Base-by-base conservation (phyloP, 2,888 invertebrate genomes). In the Agrochola macilenta region DNA sequence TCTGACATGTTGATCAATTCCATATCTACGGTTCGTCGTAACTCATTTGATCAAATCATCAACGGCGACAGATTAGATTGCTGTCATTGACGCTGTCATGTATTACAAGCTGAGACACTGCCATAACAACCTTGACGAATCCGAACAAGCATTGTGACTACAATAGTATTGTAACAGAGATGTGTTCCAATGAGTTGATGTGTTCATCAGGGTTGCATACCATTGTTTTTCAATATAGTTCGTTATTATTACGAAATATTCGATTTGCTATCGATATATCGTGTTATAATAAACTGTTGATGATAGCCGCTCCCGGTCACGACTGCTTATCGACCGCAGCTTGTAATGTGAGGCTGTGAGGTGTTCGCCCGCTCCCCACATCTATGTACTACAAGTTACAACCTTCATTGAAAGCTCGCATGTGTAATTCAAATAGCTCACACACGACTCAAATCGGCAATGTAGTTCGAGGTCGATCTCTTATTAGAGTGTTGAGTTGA, bases 401-500 rank as follows among this genome's bases (percentile, higher is more conserved):
- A 88, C 93, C 93, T 92, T 91, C 90, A 88, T 88, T 78, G 82
- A 87, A 82, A 83, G 81, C 85, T 80, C 64, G 81, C 79, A 83
- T 87, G 85, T 90, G 89, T 89, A 89, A 91, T 90, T 91, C 90
- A 91, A 93, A 93, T 93, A 92, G 93, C 92, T 92, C 87, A 91
- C 85, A 94, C 94, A 94, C 93, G 94, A 93, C 84, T 90, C 83
- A 82, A 90, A 90, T 79, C 89, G 82, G 87, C 89, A 88, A 93
- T 92, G 92, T 94, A 90, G 93, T 90, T 88, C 94, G 93, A 94
- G 94, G 94, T 91, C 93, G 91, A 85, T 89, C 81, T 91, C 80
- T 82, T 80, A 89, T 89, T 91, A 92, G 88, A 87, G 82, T 88
- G 83, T 88, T 81, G 89, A 90, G 89, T 90, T 91, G 90, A 93